These are phyloP conservation scores for Argyresthia albistria DNA, from an alignment of 2,888 invertebrate genomes.

Conservation along the genomic window DNA sequence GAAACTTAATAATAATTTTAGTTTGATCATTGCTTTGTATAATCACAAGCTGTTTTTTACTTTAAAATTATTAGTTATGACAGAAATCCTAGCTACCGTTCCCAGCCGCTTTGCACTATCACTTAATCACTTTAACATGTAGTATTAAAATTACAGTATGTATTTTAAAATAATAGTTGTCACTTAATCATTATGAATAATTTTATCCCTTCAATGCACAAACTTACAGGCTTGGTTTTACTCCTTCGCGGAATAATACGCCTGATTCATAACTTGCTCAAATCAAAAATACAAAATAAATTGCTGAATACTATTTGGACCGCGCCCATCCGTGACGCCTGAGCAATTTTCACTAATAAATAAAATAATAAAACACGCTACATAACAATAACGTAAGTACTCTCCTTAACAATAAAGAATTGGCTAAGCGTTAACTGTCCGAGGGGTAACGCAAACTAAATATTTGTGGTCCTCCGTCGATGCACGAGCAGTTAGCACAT, in stretches of 20 bases:
- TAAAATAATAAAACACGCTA: constrained; percentile 42
- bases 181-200: constrained; percentile 43
- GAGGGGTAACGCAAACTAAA: constrained; percentile 29
- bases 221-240: not conserved
- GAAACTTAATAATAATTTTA: too few species aligned
- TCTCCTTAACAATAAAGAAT: constrained; percentile 58
- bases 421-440: constrained; percentile 54
- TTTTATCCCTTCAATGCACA: constrained; percentile 27
- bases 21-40: too few species aligned
- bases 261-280: constrained; percentile 28
- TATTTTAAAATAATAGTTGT: constrained; percentile 58
- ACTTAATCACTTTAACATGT: constrained; percentile 46
- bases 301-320: constrained; percentile 63
- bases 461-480: not conserved
- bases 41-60: too few species aligned
- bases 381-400: constrained; percentile 54
- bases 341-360: constrained; percentile 69
- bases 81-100: constrained; percentile 39
- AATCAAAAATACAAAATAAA: constrained; percentile 44
- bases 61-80: too few species aligned
- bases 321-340: constrained; percentile 63
- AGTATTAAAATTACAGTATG: constrained; percentile 57
- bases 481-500: constrained; percentile 8
- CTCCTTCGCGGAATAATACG: constrained; percentile 19
- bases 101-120: constrained; percentile 69